Percentiles rank a stretch among this genome's conserved stretches.
Conservation (phyloP, 1,140 invertebrate genomes). For the Hylaeus volcanicus region DNA sequence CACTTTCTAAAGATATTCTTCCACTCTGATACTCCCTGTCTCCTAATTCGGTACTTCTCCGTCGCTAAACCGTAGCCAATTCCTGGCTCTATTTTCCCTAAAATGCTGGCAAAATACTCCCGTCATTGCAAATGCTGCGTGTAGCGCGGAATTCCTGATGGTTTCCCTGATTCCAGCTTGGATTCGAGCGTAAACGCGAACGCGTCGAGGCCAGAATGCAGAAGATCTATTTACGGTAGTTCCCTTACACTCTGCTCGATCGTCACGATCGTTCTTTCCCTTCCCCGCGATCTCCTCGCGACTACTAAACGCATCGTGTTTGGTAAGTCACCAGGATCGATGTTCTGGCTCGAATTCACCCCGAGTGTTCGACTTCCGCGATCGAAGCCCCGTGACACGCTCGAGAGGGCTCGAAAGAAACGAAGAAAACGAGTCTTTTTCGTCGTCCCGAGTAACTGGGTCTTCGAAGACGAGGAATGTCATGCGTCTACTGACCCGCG, state of each 20-base stretch:
- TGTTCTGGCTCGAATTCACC: slow-evolving; percentile 43
- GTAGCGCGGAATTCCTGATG: slow-evolving; percentile 21
- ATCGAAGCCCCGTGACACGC: slow-evolving; percentile 17
- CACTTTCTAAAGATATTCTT: no score
- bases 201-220: slow-evolving; percentile 52
- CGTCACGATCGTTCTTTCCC: slow-evolving; percentile 11
- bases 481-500: slow-evolving; percentile 2
- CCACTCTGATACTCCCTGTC: no score
- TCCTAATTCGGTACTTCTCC: no score
- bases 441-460: slow-evolving; percentile 15
- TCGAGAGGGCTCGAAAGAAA: slow-evolving; percentile 3
- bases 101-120: slow-evolving; percentile 57
- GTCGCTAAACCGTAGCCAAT: no score
- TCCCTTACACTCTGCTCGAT: neutral
- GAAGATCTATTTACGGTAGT: slow-evolving; percentile 48
- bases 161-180: slow-evolving; percentile 61
- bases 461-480: slow-evolving; percentile 8
- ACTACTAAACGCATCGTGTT: slow-evolving; percentile 27
- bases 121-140: slow-evolving; percentile 32
- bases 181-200: slow-evolving; percentile 56
- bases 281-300: slow-evolving; percentile 1
- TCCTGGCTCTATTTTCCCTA: neutral
- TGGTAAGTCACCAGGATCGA: slow-evolving; percentile 36
- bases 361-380: slow-evolving; percentile 24
- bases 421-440: slow-evolving; percentile 12